These are phyloP conservation scores for Zootermopsis nevadensis DNA, from an alignment of 2,888 invertebrate genomes.

Conservation along the genomic window DNA sequence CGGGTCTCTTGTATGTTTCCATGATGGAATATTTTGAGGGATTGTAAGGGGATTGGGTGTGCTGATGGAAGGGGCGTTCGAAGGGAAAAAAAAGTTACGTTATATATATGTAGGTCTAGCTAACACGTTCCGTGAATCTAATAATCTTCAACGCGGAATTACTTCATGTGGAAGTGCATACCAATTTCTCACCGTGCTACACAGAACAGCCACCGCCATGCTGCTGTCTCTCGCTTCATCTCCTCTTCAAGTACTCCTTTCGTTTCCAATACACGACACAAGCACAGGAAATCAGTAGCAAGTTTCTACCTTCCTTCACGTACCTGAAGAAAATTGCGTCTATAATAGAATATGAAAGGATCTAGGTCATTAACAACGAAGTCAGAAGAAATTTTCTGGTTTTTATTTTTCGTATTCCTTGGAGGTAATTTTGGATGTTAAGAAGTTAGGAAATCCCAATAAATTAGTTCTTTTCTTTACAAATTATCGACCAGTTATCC, in stretches of 20 bases:
- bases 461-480: no score
- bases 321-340: no score
- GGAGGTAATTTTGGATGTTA: no score
- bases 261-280: not conserved
- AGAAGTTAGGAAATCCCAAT: no score
- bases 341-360: no score
- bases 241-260: not conserved
- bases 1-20: not conserved
- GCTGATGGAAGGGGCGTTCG: not conserved
- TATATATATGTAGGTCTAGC: not conserved
- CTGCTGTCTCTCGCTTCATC: not conserved
- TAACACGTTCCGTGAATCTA: constrained; percentile 20
- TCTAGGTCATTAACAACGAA: no score
- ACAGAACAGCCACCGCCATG: not conserved
- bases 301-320: no score
- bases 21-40: not conserved
- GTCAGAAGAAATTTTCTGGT: no score
- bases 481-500: no score
- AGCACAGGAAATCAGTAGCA: no score
- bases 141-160: constrained; percentile 29
- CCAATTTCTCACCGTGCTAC: constrained; percentile 21
- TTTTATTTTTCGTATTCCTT: no score
- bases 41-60: not conserved
- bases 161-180: constrained; percentile 27
- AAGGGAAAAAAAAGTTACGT: not conserved